These are phyloP conservation scores for Idaea dimidiata DNA, from an alignment of 2,888 invertebrate genomes.

Conservation along the genomic window DNA sequence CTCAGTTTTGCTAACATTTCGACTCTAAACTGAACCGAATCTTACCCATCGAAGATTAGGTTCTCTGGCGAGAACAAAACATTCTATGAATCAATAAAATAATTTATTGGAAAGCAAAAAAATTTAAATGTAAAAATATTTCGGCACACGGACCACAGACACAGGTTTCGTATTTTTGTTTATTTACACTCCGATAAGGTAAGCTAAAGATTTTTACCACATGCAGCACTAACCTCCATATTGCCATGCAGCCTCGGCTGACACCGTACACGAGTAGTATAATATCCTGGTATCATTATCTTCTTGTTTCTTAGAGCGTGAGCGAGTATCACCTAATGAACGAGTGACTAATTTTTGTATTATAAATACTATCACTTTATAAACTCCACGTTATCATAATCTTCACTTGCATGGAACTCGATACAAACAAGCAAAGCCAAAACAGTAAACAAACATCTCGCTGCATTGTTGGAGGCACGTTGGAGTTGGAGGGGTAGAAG, in stretches of 20 bases:
- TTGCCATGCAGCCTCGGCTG: no score
- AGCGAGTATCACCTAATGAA: no score
- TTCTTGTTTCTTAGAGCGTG: no score
- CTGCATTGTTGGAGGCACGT: no score
- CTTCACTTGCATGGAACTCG: no score
- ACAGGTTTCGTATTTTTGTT: neutral
- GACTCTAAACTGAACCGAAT: conserved; percentile 19
- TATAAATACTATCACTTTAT: no score
- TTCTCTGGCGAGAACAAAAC: conserved; percentile 77
- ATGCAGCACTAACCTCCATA: neutral
- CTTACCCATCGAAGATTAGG: conserved; percentile 77
- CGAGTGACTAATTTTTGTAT: no score
- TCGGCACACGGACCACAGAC: conserved; percentile 10
- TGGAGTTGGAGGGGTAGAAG: neutral
- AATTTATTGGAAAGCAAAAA: conserved; percentile 27
- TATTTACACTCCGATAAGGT: neutral
- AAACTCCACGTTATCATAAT: no score
- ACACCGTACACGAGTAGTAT: no score
- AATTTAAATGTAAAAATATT: conserved; percentile 33
- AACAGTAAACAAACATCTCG: no score
- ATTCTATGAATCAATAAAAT: conserved; percentile 43
- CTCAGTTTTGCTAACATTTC: conserved; percentile 17
- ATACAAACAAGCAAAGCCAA: no score
- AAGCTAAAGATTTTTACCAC: neutral
- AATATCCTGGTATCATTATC: no score